Evolutionary conservation across 2,888 invertebrate species (phyloP).

Genomic region (Tipula vernalis): DNA sequence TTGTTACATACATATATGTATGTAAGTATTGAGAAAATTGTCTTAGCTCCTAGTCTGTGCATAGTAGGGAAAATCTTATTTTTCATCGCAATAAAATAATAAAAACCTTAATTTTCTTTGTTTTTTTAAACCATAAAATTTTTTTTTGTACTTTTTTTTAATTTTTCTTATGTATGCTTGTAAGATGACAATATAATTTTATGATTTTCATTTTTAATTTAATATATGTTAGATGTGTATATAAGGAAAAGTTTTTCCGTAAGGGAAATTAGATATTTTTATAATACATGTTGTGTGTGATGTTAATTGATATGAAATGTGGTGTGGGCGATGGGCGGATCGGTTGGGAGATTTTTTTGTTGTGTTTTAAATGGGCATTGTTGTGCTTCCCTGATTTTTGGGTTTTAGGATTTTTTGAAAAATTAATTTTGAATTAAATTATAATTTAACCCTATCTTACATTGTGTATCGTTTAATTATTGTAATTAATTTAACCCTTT

Average conservation of each 20-base stretch:
- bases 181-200: conserved; percentile 4
- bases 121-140: not conserved
- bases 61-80: not conserved
- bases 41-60: not conserved
- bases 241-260: not conserved
- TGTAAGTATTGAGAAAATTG: not conserved
- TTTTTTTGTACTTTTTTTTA: not conserved
- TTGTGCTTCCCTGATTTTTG: not conserved
- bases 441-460: not conserved
- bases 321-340: not conserved
- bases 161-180: not conserved
- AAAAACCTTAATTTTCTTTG: not conserved
- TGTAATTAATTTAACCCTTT: conserved; percentile 1
- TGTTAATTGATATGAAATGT: not conserved
- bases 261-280: not conserved
- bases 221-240: not conserved
- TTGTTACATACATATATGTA: not conserved
- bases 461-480: not conserved
- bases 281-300: not conserved
- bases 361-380: not conserved
- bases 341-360: not conserved
- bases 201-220: conserved; percentile 4
- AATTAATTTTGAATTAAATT: not conserved
- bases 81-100: not conserved
- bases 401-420: not conserved